Evolutionary conservation across 2,113 vertebrate genomes (phyloP), one percentile per base, ranked within the genome.

Genomic region (Scomber scombrus): DNA sequence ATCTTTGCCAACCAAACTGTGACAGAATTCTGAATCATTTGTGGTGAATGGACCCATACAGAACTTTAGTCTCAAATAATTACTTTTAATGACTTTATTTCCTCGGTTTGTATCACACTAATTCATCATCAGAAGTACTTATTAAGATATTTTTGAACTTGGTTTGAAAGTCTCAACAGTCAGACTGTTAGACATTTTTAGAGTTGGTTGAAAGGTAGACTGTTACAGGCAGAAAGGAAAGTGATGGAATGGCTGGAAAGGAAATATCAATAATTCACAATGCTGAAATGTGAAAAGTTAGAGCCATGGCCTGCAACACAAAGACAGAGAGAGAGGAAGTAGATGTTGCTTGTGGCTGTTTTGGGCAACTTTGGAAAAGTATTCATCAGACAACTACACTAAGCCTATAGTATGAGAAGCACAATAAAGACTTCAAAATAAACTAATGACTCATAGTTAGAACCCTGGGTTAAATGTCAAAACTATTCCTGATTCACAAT

Each of bases 201-300:
- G 61, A 76, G 52, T 19, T 75, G 23, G 47, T 64, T 83, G 55
- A 60, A 81, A 83, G 69, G 79, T 76, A 76, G 55, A 77, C 82
- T 78, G 63, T 88, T 84, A 50, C 19, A 71, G 80, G 73, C 78
- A 83, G 52, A 85, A 65, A 70, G n/a, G 66, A 87, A 84, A 76
- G 75, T 72, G 69, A 91, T 85, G 52, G 68, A 67, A 89, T 77
- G 73, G 47, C 75, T 89, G 64, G 51, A 85, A 85, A 88, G 71
- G 46, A 88, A 85, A 85, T 73, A 88, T 92, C 80, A 90, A 93
- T 90, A 91, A 91, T 93, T 89, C 85, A 91, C 64, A 70, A 62
- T 55, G 57, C 67, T 89, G 81, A 83, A 90, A 85, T 80, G 80
- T 87, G 80, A 87, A 90, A 90, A 82, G 78, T 72, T 85, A 84